phyloP scores from a whole-genome alignment of 2,113 vertebrate species.

The Microtus ochrogaster region DNA sequence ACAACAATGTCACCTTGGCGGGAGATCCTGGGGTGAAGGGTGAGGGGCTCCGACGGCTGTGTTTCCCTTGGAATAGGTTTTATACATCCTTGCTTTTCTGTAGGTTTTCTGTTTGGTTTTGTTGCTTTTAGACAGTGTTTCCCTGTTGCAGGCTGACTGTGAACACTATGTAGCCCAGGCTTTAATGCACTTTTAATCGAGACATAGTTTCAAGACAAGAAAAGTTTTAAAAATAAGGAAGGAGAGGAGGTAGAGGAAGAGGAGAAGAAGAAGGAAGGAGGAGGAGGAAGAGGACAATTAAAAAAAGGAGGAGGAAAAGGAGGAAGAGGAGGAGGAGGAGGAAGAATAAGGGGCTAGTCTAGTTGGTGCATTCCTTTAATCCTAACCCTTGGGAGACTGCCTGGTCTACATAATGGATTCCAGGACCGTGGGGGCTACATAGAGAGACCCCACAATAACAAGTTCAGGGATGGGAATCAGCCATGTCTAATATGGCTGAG shows the following conservation, averaged over 20 bases:
- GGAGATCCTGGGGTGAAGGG: fast-evolving
- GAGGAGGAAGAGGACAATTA: neutral
- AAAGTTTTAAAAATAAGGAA: neutral
- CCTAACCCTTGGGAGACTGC: neutral
- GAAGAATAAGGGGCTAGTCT: neutral
- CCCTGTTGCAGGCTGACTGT: neutral
- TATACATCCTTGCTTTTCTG: neutral
- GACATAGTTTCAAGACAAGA: neutral
- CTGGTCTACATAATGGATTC: neutral
- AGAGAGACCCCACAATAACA: neutral
- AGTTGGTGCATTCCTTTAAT: too few species aligned
- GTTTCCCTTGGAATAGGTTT: neutral
- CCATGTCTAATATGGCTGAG: neutral
- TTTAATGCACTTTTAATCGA: neutral
- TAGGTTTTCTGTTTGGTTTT: neutral
- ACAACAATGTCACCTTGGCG: fast-evolving
- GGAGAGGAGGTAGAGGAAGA: too few species aligned
- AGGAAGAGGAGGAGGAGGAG: too few species aligned
- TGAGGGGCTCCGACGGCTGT: neutral
- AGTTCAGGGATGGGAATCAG: neutral
- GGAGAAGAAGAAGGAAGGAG: too few species aligned
- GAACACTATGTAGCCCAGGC: neutral
- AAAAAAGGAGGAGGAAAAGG: neutral
- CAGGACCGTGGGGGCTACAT: neutral
- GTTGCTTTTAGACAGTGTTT: neutral